phyloP scores from a whole-genome alignment of 2,888 invertebrate species.

The Aspidiotus destructor region DNA sequence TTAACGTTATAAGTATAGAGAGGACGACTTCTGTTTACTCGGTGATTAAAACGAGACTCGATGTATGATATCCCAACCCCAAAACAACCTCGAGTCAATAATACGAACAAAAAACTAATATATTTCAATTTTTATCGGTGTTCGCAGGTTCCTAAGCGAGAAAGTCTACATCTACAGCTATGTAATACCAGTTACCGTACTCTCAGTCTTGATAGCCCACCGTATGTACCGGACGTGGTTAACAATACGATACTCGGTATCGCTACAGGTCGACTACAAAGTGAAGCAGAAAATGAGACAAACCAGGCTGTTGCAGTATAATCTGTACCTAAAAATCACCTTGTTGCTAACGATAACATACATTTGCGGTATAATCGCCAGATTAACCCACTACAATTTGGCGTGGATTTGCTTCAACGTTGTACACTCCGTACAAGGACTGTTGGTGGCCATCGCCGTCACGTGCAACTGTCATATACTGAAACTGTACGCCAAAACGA shows the following conservation, averaged over 20 bases:
- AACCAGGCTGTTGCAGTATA: conserved; percentile 47
- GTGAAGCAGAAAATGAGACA: conserved; percentile 52
- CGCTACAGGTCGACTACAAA: conserved; percentile 51
- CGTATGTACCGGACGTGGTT: conserved; percentile 49
- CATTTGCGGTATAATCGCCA: conserved; percentile 35
- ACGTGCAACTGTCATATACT: conserved; percentile 37
- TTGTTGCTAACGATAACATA: conserved; percentile 35
- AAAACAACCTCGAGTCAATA: too few relatives aligned
- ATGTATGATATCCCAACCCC: too few relatives aligned
- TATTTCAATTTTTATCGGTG: too few relatives aligned
- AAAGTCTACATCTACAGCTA: conserved; percentile 47
- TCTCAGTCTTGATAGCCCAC: conserved; percentile 45
- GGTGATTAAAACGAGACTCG: too few relatives aligned
- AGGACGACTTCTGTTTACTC: too few relatives aligned
- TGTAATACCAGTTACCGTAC: conserved; percentile 46
- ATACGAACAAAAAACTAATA: too few relatives aligned
- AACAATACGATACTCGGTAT: conserved; percentile 51
- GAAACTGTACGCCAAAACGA: conserved; percentile 35
- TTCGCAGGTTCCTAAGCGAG: conserved; percentile 47
- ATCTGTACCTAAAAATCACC: conserved; percentile 36
- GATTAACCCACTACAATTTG: conserved; percentile 34
- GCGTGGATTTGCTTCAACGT: conserved; percentile 38
- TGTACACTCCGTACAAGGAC: conserved; percentile 37
- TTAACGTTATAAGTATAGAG: too few relatives aligned
- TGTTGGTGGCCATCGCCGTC: conserved; percentile 37